A percentile compares a stretch with the other conserved stretches of the same genome.
Conservation (phyloP, 2,888 invertebrate genomes). For the Eupeodes latifasciatus region DNA sequence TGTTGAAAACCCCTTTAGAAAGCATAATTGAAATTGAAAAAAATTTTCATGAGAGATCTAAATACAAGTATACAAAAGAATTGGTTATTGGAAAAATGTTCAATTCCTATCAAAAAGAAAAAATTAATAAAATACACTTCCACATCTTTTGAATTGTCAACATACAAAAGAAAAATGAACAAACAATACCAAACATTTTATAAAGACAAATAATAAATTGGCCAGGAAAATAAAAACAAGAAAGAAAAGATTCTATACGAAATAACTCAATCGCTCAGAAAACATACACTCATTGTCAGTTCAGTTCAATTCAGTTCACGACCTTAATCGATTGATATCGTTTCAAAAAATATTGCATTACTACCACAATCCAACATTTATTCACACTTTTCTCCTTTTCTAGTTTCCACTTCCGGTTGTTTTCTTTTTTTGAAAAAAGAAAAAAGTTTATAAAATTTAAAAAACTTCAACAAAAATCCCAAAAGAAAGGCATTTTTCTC, state of each 20-base stretch:
- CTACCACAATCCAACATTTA: conserved; percentile 65
- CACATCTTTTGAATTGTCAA: not conserved
- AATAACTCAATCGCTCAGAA: conserved; percentile 24
- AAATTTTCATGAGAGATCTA: too few species aligned
- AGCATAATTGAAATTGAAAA: too few species aligned
- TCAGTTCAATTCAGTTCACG: conserved; percentile 29
- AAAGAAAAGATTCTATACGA: not conserved
- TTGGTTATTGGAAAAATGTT: too few species aligned
- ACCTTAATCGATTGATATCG: conserved; percentile 69
- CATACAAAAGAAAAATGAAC: not conserved
- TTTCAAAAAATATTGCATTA: conserved; percentile 40
- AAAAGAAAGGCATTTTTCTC: conserved; percentile 6
- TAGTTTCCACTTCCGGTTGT: not conserved
- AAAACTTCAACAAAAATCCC: conserved; percentile 4
- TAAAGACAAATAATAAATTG: conserved; percentile 5
- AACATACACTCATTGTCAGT: conserved; percentile 23
- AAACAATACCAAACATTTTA: not conserved
- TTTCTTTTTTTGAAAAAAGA: not conserved
- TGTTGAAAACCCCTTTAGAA: too few species aligned
- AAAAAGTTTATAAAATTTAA: not conserved
- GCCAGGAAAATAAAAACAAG: not conserved
- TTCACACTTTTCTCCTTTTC: conserved; percentile 22
- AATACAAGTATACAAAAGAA: too few species aligned
- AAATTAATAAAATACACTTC: not conserved
- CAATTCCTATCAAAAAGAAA: too few species aligned